Evolutionary conservation across 2,888 invertebrate species (phyloP).

Genomic region (Heliconius ethilla): DNA sequence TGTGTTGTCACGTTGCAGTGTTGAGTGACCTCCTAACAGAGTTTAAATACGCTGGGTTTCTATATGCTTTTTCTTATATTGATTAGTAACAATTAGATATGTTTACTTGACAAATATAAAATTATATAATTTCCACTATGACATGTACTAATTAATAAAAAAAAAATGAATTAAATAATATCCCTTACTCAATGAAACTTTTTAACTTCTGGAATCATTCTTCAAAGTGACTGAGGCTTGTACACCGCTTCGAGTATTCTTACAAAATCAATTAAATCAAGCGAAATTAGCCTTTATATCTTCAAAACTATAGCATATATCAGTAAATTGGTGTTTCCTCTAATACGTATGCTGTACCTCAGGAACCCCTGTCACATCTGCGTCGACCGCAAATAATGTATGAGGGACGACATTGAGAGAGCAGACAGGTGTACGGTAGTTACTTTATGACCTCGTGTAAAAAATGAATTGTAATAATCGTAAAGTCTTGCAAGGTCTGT

Average conservation of each 20-base stretch:
- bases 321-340: neutral
- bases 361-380: slow-evolving; percentile 41
- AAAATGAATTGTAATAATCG: slow-evolving; percentile 1
- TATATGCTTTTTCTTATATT: too few relatives aligned
- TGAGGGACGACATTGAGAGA: slow-evolving; percentile 38
- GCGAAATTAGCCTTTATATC: slow-evolving; percentile 12
- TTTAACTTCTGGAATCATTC: slow-evolving; percentile 36
- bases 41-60: too few relatives aligned
- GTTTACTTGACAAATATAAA: too few relatives aligned
- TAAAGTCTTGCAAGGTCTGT: too few relatives aligned
- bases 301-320: neutral
- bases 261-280: neutral
- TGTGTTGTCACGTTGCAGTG: too few relatives aligned
- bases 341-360: neutral
- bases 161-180: neutral
- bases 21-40: neutral
- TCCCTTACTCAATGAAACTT: slow-evolving; percentile 23
- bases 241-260: neutral
- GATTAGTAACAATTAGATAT: too few relatives aligned
- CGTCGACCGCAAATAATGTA: slow-evolving; percentile 40
- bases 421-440: slow-evolving; percentile 33
- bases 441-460: slow-evolving; percentile 31
- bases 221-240: slow-evolving; percentile 34
- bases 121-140: neutral
- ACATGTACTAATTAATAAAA: neutral